phyloP scores from a whole-genome alignment of 2,113 vertebrate genomes.

The Burhinus oedicnemus region DNA sequence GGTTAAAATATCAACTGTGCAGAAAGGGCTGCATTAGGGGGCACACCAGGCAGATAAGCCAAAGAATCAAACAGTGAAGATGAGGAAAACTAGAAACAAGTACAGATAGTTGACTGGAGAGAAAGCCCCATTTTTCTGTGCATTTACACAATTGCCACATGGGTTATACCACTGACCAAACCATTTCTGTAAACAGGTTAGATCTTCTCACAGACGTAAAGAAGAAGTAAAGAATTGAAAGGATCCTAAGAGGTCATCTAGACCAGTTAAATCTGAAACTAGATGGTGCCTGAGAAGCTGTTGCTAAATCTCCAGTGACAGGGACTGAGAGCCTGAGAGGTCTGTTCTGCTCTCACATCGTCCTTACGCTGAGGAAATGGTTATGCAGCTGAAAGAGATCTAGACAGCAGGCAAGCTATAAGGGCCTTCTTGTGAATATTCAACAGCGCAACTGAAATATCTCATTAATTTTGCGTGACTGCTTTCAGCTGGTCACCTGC shows the following conservation, averaged over 20 bases:
- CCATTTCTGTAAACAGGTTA: neutral
- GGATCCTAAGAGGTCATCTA: neutral
- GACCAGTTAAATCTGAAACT: neutral
- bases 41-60: neutral
- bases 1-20: neutral
- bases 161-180: neutral
- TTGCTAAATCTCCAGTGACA: neutral
- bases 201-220: neutral
- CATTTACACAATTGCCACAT: neutral
- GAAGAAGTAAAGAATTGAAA: neutral
- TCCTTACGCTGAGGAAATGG: neutral
- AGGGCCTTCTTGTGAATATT: neutral
- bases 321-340: neutral
- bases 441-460: neutral
- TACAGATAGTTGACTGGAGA: neutral
- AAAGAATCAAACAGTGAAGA: neutral
- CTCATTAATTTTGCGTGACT: neutral
- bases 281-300: neutral
- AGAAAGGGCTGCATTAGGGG: neutral
- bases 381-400: neutral
- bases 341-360: neutral
- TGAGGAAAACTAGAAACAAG: neutral
- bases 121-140: neutral
- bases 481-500: neutral
- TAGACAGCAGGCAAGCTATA: neutral